Base-by-base conservation (phyloP, 2,113 vertebrate genomes). In the Eleginops maclovinus region DNA sequence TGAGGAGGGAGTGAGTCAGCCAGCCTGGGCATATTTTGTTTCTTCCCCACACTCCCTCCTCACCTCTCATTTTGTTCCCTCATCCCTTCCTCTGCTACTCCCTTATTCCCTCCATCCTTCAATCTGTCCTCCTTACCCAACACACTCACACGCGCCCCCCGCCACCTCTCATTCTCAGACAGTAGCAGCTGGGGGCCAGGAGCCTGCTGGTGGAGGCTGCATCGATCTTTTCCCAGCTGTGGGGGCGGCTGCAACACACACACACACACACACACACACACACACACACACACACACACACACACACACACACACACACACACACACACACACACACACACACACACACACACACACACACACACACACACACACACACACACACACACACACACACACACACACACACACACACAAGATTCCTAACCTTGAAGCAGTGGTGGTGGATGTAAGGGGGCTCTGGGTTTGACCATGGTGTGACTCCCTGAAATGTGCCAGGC, bases 171-270 rank as follows among this genome's bases (percentile, higher is more conserved):
- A 66, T 91, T 85, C 86, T 91, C 91, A 93, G 91, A 93, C 89
- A 84, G 78, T 66, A 89, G 88, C 81, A 90, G 88, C 91, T 82
- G 69, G 91, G 74, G 88, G 91, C 88, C 85, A 82, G 86, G 66
- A 89, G 88, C 87, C 90, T 90, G 86, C 91, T 87, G 81, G 88
- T 87, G 68, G 86, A 92, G 79, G 86, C 77, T 79, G 82, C 77
- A 93, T 93, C 90, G 89, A 92, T 93, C 83, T 85, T 82, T 89
- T 88, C 83, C 81, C 88, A 88, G 88, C 80, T 92, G 92, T 90
- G 92, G 91, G 87, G 91, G 91, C 82, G 87, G 89, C 79, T 79
- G 54, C 62, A 75, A 70, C 7, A 81, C 53, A 82, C 77, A 84
- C 74, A 62, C 36, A 62, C 70, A 50, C 53, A 2, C 53, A 68